Conservation (phyloP, 2,888 invertebrate species). For the Alloplasta piceator region DNA sequence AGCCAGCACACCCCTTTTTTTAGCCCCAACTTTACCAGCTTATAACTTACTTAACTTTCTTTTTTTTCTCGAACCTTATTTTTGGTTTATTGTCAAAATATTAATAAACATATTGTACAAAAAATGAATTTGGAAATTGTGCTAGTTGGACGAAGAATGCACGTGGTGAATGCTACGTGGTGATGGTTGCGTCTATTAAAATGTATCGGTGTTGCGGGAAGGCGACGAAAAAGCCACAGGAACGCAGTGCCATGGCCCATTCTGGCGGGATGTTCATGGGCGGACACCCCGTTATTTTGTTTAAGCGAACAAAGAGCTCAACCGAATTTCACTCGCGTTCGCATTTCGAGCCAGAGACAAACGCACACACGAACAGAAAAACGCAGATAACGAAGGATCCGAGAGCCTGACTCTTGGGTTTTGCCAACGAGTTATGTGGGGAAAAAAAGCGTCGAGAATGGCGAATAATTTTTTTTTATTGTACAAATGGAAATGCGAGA, state of each 20-base stretch:
- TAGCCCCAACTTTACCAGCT: too few species aligned
- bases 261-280: slow-evolving; percentile 48
- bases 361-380: neutral
- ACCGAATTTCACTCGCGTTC: slow-evolving; percentile 22
- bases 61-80: too few species aligned
- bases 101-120: too few species aligned
- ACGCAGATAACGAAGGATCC: neutral
- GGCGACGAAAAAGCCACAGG: slow-evolving; percentile 10
- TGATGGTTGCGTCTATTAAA: slow-evolving; percentile 45
- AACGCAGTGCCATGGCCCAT: slow-evolving; percentile 35
- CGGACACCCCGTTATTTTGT: slow-evolving; percentile 58
- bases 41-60: too few species aligned
- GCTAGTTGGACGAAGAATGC: neutral
- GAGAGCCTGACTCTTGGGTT: slow-evolving; percentile 23
- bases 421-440: slow-evolving; percentile 14
- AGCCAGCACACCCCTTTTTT: too few species aligned
- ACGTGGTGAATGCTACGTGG: slow-evolving; percentile 28
- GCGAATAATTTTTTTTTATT: slow-evolving; percentile 56
- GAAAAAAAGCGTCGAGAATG: slow-evolving; percentile 12
- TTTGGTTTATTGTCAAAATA: too few species aligned
- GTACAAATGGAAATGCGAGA: slow-evolving; percentile 48
- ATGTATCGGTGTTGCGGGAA: slow-evolving; percentile 35
- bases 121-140: too few species aligned
- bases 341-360: slow-evolving; percentile 11
- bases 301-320: slow-evolving; percentile 55